Conservation (phyloP, 2,888 invertebrate species). For the Eremobia ochroleuca region DNA sequence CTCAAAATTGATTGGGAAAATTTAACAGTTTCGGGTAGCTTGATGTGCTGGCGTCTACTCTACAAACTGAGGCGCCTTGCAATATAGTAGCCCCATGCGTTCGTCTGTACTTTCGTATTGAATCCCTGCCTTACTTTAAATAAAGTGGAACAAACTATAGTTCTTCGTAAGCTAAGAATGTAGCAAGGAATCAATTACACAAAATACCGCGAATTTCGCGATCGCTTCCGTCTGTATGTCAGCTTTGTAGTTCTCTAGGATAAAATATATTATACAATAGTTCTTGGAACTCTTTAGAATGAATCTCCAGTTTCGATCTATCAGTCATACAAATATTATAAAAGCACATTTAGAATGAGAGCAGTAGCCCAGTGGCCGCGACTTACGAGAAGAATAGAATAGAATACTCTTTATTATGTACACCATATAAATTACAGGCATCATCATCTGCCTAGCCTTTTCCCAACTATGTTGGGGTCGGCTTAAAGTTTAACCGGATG, state of each 20-base stretch:
- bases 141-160: conserved; percentile 5
- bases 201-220: conserved; percentile 33
- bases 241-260: conserved; percentile 35
- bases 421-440: no score
- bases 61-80: no score
- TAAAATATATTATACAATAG: not conserved
- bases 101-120: not conserved
- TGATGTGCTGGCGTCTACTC: no score
- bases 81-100: not conserved
- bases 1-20: no score
- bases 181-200: conserved; percentile 32
- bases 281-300: conserved; percentile 14
- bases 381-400: no score
- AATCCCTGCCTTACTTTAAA: not conserved
- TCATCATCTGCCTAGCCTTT: no score
- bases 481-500: no score
- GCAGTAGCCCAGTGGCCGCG: no score
- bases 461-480: no score
- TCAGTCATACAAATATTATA: not conserved
- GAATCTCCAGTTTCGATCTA: not conserved
- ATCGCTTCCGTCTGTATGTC: conserved; percentile 5
- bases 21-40: no score
- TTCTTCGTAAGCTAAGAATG: conserved; percentile 29
- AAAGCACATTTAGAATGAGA: not conserved
- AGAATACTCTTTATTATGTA: no score